Evolutionary conservation across 2,113 vertebrate species (phyloP), one percentile per base, ranked within the genome.

Genomic region (Cololabis saira): DNA sequence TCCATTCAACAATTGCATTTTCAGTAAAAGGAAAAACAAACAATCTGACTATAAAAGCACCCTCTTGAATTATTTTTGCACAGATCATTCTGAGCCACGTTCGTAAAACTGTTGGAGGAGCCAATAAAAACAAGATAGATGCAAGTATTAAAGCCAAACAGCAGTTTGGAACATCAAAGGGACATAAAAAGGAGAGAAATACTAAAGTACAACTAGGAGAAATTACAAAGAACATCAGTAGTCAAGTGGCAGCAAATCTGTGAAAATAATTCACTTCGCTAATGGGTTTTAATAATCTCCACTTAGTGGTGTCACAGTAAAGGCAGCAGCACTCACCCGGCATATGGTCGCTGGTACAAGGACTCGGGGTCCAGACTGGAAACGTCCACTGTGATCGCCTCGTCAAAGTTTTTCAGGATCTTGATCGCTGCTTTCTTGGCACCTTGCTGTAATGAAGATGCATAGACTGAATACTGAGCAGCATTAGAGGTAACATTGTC

Each of bases 351-450:
- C 71, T 99, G 97, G 87, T 99, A 99, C 17, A 99, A 82, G 51
- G 96, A 95, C 78, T 99, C 98, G 0, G 98, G 98, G 84, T 99
- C 98, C 93, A 99, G 88, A 79, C 96, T 99, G 83, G 96, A 93
- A 45, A 95, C 94, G 81, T 99, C 98, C 61, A 99, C 97, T 12
- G 96, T 96, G 94, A 99, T 99, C 24, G 95, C 97, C 94, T 99
- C 98, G 65, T 99, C 97, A 86, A 99, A 99, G 89, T 99, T 99
- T 90, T 99, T 99, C 90, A 99, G 90, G 91, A 99, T 99, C 94
- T 98, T 99, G 89, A 99, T 91, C 47, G 90, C 95, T 70, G 94
- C 93, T 91, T 96, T 98, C 94, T 93, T 98, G 87, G 93, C 71
- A 80, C 71, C 74, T 16, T 92, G 92, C 81, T 91, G 83, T 3